Base-by-base conservation (phyloP, 2,888 invertebrate genomes). In the Drosophila lacicola region DNA sequence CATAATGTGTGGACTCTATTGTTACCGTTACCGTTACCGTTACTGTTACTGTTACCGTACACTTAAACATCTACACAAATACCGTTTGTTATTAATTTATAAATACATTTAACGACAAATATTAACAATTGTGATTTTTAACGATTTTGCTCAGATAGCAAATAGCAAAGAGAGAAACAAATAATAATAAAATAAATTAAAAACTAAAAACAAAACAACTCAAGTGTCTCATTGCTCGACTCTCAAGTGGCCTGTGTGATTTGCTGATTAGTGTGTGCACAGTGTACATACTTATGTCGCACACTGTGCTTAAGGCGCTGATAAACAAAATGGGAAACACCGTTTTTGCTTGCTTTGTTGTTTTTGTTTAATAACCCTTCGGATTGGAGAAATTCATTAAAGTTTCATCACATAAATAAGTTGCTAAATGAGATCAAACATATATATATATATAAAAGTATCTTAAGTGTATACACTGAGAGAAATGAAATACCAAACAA, bases 81-180 rank as follows among this genome's bases (percentile, higher is more conserved):
- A 78, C 44, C 41, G 36, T 19, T 81, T 88, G 88, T 88, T 82
- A 82, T 88, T 88, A 81, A 82, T 88, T 82, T 88, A 84, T 84
- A 70, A 47, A 81, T 78, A 81, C 47, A 75, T 58, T 56, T 65
- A 67, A 75, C 66, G 67, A 74, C 63, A 62, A 78, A 67, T 66
- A 66, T 70, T 67, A 66, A 58, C 49, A 49, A 80, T 64, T 64
- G 61, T 62, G 70, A 60, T 79, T 73, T 81, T 83, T 29, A 55
- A 49, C 47, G 11, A 65, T 66, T 66, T 79, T 63, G 46, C 50
- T 71, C 41, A 55, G 71, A 47, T 55, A 70, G 49, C 60, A 64
- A 58, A 49, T 33, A 44, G 29, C 21, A 41, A 33, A 17, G 11
- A 37, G 19, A 46, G 19, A 45, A 56, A 47, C 8, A 42, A 39